A percentile compares a stretch with the other conserved stretches of the same genome.
Conservation (phyloP, 1,140 invertebrate genomes). For the Doryteuthis pealeii region DNA sequence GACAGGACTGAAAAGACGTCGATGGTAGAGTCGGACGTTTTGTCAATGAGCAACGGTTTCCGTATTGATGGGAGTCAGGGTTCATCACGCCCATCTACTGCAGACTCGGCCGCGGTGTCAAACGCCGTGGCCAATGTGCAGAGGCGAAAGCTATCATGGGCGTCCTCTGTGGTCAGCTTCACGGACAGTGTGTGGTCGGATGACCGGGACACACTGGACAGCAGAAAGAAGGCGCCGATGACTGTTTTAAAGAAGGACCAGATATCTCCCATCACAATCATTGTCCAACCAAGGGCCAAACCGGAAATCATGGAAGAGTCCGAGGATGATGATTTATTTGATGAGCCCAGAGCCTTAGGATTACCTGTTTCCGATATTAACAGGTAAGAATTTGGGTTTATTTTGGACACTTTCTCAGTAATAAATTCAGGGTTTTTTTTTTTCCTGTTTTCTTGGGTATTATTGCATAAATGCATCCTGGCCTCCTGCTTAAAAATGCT, state of each 20-base stretch:
- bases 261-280: slow-evolving; percentile 10
- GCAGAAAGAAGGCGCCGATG: slow-evolving; percentile 30
- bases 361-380: slow-evolving; percentile 47
- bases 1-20: background rate
- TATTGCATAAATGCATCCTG: too few species aligned
- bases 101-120: slow-evolving; percentile 12
- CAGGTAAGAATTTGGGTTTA: slow-evolving; percentile 22
- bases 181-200: slow-evolving; percentile 52
- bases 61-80: background rate
- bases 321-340: slow-evolving; percentile 38
- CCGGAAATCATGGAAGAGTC: slow-evolving; percentile 17
- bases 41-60: background rate
- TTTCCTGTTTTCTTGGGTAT: too few species aligned
- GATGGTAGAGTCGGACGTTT: background rate
- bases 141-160: slow-evolving; percentile 35
- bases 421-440: too few species aligned
- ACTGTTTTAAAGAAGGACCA: slow-evolving; percentile 22
- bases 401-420: slow-evolving; percentile 14
- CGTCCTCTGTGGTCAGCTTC: slow-evolving; percentile 45
- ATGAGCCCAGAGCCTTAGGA: slow-evolving; percentile 50
- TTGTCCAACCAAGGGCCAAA: slow-evolving; percentile 18
- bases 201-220: slow-evolving; percentile 35
- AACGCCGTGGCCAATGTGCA: slow-evolving; percentile 28
- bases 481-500: too few species aligned
- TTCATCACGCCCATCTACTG: slow-evolving; percentile 28